phyloP scores from a whole-genome alignment of 2,888 invertebrate species.

The Melanargia galathea region DNA sequence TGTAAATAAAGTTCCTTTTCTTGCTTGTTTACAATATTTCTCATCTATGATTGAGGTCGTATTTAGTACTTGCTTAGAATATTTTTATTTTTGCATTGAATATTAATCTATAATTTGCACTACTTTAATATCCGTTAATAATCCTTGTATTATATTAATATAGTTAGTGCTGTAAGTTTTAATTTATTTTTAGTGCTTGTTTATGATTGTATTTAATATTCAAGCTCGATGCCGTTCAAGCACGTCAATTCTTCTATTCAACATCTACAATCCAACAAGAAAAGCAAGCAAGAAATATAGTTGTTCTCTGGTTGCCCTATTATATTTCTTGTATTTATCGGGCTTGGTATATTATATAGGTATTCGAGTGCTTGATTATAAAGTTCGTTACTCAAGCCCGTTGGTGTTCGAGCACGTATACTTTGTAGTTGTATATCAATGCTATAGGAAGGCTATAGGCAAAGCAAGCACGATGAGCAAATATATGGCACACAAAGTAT shows the following conservation, averaged over 20 bases:
- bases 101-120: background rate
- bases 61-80: background rate
- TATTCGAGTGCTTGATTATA: slow-evolving; percentile 1
- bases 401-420: background rate
- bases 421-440: background rate
- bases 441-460: no score
- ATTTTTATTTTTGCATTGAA: background rate
- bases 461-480: slow-evolving; percentile 7
- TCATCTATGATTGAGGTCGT: background rate
- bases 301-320: background rate
- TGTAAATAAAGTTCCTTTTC: no score
- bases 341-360: background rate
- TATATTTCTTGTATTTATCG: background rate
- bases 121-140: no score
- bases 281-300: no score
- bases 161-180: no score
- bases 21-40: no score
- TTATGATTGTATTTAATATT: no score
- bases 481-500: slow-evolving; percentile 24
- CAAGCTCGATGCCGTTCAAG: no score
- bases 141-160: no score
- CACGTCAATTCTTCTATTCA: no score
- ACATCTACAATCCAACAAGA: no score
- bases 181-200: no score
- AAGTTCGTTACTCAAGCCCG: background rate